phyloP scores from a whole-genome alignment of 2,113 vertebrate genomes.

The Hippocampus barbouri region DNA sequence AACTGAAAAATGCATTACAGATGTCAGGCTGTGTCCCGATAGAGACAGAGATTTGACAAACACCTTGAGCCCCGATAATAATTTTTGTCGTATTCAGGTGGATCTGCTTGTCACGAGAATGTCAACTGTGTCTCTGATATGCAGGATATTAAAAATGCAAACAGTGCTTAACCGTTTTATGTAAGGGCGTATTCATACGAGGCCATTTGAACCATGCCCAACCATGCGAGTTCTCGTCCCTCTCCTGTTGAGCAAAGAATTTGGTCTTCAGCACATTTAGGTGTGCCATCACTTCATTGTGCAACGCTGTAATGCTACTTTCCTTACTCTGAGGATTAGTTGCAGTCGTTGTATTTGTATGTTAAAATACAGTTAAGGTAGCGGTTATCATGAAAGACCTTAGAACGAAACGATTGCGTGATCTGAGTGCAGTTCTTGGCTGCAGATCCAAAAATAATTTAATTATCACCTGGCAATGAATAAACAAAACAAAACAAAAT shows the following conservation, averaged over 20 bases:
- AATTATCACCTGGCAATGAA: too few species aligned
- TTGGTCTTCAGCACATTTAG: background rate
- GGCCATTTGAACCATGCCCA: background rate
- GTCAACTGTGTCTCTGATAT: conserved; percentile 23
- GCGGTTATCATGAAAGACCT: too few species aligned
- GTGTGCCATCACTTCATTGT: background rate
- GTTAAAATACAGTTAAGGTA: too few species aligned
- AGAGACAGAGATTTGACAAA: conserved; percentile 68
- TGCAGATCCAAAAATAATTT: too few species aligned
- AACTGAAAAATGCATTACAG: conserved; percentile 70
- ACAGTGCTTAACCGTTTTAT: conserved; percentile 17
- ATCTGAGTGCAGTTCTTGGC: too few species aligned
- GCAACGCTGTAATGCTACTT: background rate
- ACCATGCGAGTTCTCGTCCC: background rate
- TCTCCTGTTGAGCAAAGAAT: background rate
- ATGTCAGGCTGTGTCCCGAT: conserved; percentile 56
- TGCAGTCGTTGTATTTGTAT: background rate
- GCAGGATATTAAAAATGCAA: conserved; percentile 18
- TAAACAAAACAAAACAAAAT: too few species aligned
- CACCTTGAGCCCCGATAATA: conserved; percentile 64
- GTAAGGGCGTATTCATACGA: background rate
- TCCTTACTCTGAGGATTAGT: background rate
- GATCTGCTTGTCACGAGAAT: conserved; percentile 36
- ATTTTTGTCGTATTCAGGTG: conserved; percentile 45
- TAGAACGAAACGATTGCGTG: too few species aligned